Base-by-base conservation (phyloP, 2,888 invertebrate genomes). In the Ctenicera cuprea region DNA sequence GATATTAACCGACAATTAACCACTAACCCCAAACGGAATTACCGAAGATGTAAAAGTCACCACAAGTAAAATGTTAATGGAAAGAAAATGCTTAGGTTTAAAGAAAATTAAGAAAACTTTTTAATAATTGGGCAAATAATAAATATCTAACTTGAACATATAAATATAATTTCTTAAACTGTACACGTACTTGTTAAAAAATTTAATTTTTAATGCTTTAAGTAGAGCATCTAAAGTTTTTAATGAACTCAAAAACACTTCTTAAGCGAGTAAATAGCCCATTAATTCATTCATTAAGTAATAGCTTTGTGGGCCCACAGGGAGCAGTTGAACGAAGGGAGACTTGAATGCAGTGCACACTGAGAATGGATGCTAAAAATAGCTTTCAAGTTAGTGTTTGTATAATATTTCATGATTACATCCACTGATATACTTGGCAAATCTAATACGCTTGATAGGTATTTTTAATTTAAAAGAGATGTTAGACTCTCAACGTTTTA, bases 261-360 rank as follows among this genome's bases (percentile, higher is more conserved):
- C 70, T 75, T 70, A 62, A 73, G 64, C 67, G 66, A 71, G 73
- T 73, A 73, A 75, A 75, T 75, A 73, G 66, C 54, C 73, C 73
- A 73, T 73, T 76, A 76, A 76, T 76, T 73, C 76, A 73, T 76
- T 76, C 76, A 76, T 76, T 76, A 76, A 71, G 73, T 76, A 76
- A 76, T 76, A 76, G 76, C 76, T 76, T 76, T 71, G 76, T 68
- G 73, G 59, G 70, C 52, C 73, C 76, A 63, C 18, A 59, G 76
- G 76, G 76, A 76, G 61, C 64, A 71, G 63, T 71, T 64, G 71
- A 73, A 62, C 54, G 66, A 63, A 73, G 73, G 73, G 76, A 72
- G 69, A 74, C 48, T 70, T 65, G 73, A 73, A 69, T 73, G 71
- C 71, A 71, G 50, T 71, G 43, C n/a, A 73, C 69, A 70, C 65